Conservation (phyloP, 2,113 vertebrate genomes). For the Turnix velox region DNA sequence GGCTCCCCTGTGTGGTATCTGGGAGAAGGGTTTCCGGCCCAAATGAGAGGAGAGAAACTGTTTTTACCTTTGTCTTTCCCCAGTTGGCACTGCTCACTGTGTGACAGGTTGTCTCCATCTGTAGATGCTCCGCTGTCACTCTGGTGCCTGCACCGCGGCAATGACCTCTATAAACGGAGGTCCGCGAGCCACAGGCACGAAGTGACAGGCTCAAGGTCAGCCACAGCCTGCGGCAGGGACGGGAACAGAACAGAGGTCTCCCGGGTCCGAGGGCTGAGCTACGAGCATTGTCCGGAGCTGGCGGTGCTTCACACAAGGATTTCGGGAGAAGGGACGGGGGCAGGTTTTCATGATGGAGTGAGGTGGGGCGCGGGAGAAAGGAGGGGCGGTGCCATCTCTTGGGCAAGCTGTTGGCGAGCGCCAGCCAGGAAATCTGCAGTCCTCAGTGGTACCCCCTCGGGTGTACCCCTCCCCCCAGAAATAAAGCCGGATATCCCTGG, state of each 20-base stretch:
- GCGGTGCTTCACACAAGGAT: neutral
- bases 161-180: neutral
- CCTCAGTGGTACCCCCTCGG: neutral
- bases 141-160: neutral
- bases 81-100: neutral
- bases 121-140: neutral
- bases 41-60: neutral
- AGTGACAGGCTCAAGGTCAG: slow-evolving; percentile 30
- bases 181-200: neutral
- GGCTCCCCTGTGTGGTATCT: neutral
- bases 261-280: neutral
- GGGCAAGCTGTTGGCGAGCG: neutral
- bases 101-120: neutral
- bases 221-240: neutral
- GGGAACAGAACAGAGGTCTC: neutral
- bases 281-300: neutral
- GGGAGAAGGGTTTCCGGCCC: neutral
- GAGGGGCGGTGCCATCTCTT: neutral
- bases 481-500: neutral
- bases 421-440: neutral
- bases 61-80: neutral
- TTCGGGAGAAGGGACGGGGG: neutral
- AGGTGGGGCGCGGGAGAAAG: neutral
- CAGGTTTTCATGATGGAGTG: neutral
- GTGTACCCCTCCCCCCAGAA: neutral